Base-by-base conservation (phyloP, 2,113 vertebrate species). In the Hemicordylus capensis region DNA sequence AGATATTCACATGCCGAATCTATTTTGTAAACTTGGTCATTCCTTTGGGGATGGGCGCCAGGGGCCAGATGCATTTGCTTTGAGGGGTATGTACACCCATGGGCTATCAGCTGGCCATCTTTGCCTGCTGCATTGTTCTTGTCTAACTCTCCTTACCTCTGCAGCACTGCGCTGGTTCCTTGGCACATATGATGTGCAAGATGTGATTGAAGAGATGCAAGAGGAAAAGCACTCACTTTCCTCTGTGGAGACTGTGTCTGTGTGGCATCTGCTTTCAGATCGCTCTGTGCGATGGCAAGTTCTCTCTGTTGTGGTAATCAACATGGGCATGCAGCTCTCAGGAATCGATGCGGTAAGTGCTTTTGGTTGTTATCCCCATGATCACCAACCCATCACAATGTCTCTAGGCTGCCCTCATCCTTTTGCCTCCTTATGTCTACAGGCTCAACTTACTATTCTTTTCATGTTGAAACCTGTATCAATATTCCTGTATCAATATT, bases 321-420 rank as follows among this genome's bases (percentile, higher is more conserved):
- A 97, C 77, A 94, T 97, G 0, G 97, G 98, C 89, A 98, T 98
- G 97, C 98, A 98, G 95, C 97, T 98, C 76, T 98, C 98, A 0
- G 98, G 98, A 73, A 98, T 98, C 0, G 97, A 98, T 28, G 97
- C 97, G 0, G 98, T 98, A 92, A 96, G 98, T 77, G 48, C n/a
- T 1, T 26, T 24, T 67, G 20, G 12, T 12, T 72, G 20, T 20
- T 12, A 37, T 12, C 42, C 67, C 58, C 56, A 37, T 39, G 76
- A 37, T 34, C 42, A 26, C 24, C 14, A 31, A 14, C n/a, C n/a
- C 66, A 37, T 8, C 24, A 46, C 56, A 26, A 31, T 14, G 11
- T 10, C 22, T 28, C 26, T 46, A 3, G 11, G 15, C 11, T 73
- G 9, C 44, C 56, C 20, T 15, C n/a, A 37, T 7, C 58, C 58